These are phyloP conservation scores for Cataglyphis albicans DNA, from an alignment of 2,888 invertebrate species.

Conservation along the genomic window DNA sequence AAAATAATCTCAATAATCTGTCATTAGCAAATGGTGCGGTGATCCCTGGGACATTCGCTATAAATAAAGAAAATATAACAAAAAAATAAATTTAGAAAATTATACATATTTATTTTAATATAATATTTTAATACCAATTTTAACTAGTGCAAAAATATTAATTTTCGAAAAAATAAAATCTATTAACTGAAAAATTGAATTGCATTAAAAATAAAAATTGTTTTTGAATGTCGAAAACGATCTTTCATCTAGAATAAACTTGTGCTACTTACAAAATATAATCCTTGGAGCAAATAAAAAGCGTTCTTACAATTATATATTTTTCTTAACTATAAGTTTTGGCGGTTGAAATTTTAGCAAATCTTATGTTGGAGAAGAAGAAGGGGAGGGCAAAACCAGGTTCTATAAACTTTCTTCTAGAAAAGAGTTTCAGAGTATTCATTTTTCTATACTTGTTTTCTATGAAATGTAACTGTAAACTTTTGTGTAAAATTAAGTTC, in stretches of 20 bases:
- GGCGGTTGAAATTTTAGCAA: background rate
- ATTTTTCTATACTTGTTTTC: constrained; percentile 4
- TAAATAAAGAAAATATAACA: too few relatives aligned
- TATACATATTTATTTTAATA: too few relatives aligned
- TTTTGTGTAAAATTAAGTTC: background rate
- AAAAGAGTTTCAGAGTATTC: constrained; percentile 1
- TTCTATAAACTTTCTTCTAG: constrained; percentile 20
- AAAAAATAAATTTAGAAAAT: too few relatives aligned
- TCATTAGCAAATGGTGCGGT: too few relatives aligned
- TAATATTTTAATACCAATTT: too few relatives aligned
- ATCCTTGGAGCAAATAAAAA: background rate
- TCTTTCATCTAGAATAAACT: background rate
- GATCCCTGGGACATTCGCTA: too few relatives aligned
- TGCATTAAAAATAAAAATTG: background rate
- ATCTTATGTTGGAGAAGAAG: background rate
- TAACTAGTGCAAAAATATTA: too few relatives aligned
- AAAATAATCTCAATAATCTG: too few relatives aligned
- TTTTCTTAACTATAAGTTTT: constrained; percentile 20
- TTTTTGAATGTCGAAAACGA: background rate
- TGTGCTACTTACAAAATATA: background rate
- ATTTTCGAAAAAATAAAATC: background rate
- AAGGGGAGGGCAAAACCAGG: too few relatives aligned
- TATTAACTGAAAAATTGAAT: background rate
- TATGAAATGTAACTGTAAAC: background rate
- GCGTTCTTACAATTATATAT: background rate